Base-by-base conservation (phyloP, 1,140 invertebrate genomes). In the Helicoverpa armigera region DNA sequence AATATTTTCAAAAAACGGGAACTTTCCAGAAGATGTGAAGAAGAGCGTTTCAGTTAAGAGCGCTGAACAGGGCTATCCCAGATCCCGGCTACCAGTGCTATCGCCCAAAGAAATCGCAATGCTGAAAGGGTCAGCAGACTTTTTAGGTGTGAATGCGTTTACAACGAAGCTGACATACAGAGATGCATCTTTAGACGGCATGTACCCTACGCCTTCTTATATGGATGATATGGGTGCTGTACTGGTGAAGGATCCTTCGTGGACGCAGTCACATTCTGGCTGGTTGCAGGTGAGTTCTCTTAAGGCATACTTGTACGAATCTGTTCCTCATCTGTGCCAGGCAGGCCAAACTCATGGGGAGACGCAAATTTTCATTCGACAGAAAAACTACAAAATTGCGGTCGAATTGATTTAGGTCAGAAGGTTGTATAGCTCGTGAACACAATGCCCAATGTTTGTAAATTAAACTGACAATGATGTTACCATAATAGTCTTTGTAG, bases 11-110 rank as follows among this genome's bases (percentile, higher is more conserved):
- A 93, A 90, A 78, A 87, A 90, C 14, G 97, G 97, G 10, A 96
- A 97, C 83, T 97, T 97, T 86, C 96, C 97, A 2, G 81, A 90
- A 75, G 90, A 96, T 18, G 95, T 97, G 91, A 96, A 95, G 81
- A 88, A 96, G 31, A 94, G 94, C 48, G 91, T 97, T 2, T 93
- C 91, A 11, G 84, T 87, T 11, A 95, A 95, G n/a, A 97, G 96
- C 83, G 91, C 92, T 54, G 90, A 95, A 58, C 96, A 97, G 93
- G 96, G 96, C 3, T 95, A 94, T 73, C 80, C 79, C 0, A 87
- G 89, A 63, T 97, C 96, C 5, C 93, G 96, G 16, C 87, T 97
- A 31, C 96, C 96, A 2, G 87, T 85, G 72, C 96, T 97, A 77
- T 95, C 96, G 11, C 18, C 85, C 0, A 92, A 94, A 65, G 96